Conservation (phyloP, 2,797 vertebrate genomes). For the Myotis pilosus region DNA sequence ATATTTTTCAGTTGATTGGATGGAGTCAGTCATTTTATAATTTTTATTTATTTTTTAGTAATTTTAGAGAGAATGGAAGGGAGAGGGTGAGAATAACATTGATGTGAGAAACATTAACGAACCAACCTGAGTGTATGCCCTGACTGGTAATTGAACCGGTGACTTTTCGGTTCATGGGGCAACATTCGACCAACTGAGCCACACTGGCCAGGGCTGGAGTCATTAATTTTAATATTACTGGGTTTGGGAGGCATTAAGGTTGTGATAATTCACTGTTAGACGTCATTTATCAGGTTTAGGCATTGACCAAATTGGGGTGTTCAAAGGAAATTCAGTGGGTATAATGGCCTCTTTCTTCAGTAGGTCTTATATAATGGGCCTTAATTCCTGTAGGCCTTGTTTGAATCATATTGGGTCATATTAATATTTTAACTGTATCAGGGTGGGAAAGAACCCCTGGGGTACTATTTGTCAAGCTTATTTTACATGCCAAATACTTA, state of each 20-base stretch:
- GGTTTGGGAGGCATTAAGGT: not conserved
- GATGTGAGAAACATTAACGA: too few relatives aligned
- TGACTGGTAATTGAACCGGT: too few relatives aligned
- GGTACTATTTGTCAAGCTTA: not conserved
- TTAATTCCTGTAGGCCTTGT: not conserved
- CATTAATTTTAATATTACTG: constrained; percentile 33
- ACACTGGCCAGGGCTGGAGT: not conserved
- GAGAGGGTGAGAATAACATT: too few relatives aligned
- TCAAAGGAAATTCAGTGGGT: not conserved
- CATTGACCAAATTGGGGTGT: not conserved
- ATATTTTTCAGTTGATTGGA: not conserved
- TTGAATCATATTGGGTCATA: not conserved
- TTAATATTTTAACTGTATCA: constrained; percentile 28
- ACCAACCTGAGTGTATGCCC: too few relatives aligned
- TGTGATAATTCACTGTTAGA: not conserved
- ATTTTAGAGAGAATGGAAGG: too few relatives aligned
- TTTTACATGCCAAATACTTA: not conserved
- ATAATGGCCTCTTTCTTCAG: not conserved
- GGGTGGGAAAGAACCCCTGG: not conserved
- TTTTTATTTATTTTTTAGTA: too few relatives aligned
- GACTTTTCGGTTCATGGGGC: too few relatives aligned
- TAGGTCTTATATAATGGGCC: not conserved
- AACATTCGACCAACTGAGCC: too few relatives aligned
- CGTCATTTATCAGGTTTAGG: not conserved
- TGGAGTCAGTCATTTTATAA: constrained; percentile 12